These are phyloP conservation scores for Calidris pugnax DNA, from an alignment of 2,113 vertebrate genomes.

Conservation along the genomic window DNA sequence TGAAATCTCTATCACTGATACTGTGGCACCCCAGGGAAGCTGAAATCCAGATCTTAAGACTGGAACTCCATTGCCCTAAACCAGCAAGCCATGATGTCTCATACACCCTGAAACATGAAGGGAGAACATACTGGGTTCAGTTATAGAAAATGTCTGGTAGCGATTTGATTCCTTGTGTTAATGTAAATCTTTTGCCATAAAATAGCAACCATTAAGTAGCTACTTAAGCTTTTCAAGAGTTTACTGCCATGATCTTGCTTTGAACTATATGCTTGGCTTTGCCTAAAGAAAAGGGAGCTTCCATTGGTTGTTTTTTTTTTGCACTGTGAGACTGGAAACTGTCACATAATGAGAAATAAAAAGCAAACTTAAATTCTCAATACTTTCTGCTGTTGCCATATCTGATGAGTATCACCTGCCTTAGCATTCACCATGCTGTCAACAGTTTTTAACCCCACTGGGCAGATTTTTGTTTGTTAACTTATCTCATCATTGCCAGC, in stretches of 20 bases:
- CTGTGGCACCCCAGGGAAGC: neutral
- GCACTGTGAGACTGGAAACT: neutral
- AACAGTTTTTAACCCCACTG: slow-evolving; percentile 26
- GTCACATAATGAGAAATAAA: neutral
- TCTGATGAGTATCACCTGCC: slow-evolving; percentile 45
- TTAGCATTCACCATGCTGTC: slow-evolving; percentile 8
- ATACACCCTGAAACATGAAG: neutral
- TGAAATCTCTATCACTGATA: neutral
- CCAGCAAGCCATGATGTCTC: neutral
- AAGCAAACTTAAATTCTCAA: neutral
- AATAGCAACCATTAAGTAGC: neutral
- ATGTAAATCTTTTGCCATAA: neutral
- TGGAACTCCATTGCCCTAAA: neutral
- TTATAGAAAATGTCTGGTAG: neutral
- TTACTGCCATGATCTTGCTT: neutral
- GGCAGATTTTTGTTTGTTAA: slow-evolving; percentile 42
- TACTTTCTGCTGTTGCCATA: slow-evolving; percentile 37
- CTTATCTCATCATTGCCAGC: slow-evolving; percentile 6
- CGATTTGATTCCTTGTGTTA: neutral
- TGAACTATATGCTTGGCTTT: neutral
- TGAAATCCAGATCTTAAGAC: neutral
- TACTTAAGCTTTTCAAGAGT: neutral
- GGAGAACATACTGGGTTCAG: neutral
- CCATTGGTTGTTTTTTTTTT: neutral
- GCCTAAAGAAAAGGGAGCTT: neutral